Base-by-base conservation (phyloP, 1,140 invertebrate species). In the Zaprionus gabonicus region DNA sequence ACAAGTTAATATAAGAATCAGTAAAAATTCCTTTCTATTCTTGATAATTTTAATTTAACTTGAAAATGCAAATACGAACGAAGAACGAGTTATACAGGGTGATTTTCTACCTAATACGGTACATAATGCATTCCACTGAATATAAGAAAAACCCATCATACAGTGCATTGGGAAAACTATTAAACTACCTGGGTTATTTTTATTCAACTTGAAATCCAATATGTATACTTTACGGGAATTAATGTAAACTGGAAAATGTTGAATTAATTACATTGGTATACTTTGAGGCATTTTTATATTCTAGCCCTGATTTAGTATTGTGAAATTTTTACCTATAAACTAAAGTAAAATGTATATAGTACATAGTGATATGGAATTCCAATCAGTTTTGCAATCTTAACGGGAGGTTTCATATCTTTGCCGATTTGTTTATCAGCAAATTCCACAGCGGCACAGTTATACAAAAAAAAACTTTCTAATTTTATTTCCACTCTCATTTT, bases 401-500 rank as follows among this genome's bases (percentile, higher is more conserved):
- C 41, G 25, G 28, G n/a, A 65, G 28, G 36, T 64, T 55, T 65
- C 62, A n/a, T 57, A 36, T 63, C 38, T 58, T 56, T 25, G 31
- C 2, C 23, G 41, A 38, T 68, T 60, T 1, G 31, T 41, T 64
- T 74, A 74, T 74, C 67, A 75, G 31, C 51, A 58, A 56, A 28
- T 63, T 70, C 59, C 36, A 20, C 59, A 56, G 17, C 7, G 34
- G 13, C 27, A 69, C 17, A 60, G 28, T 49, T 38, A 62, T 53
- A 46, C 17, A 36, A 64, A 5, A 38, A 62, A 53, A 63, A 64
- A 71, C 73, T 71, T 71, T 76, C 67, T 63, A 67, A 67, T 72
- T 62, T 63, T 46, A 49, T 57, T 49, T 58, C 5, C 34, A 15
- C 12, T 25, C n/a, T 17, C 15, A 13, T 25, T 27, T 17, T 51